These are phyloP conservation scores for Hirtodrosophila duncani DNA, from an alignment of 2,888 invertebrate species.

Conservation along the genomic window DNA sequence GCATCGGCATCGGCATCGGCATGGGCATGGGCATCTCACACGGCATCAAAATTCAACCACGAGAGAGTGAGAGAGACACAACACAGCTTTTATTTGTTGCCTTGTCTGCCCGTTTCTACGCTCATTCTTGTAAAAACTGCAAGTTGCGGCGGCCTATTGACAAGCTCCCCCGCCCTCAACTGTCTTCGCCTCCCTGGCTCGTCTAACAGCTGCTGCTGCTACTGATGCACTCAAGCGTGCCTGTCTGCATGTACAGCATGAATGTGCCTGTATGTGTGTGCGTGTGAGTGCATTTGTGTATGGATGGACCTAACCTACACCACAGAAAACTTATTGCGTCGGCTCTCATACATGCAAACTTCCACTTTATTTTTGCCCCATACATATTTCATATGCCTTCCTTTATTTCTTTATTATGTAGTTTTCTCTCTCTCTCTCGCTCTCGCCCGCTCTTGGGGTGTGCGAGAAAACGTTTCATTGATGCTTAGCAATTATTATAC, in stretches of 20 bases:
- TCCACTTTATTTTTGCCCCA: conserved; percentile 4
- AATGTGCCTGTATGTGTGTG: conserved; percentile 5
- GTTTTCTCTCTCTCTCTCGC: conserved; percentile 30
- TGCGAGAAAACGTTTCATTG: conserved; percentile 45
- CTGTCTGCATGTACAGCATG: conserved; percentile 8
- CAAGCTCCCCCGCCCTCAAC: conserved; percentile 31
- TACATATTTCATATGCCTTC: conserved; percentile 27
- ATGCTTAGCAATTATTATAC: conserved; percentile 17
- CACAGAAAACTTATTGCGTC: conserved; percentile 66
- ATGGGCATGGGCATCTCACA: not conserved
- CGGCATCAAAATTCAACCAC: too few relatives aligned
- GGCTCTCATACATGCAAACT: conserved; percentile 27
- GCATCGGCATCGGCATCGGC: conserved; percentile 3
- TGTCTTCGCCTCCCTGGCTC: conserved; percentile 20
- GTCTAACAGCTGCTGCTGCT: conserved; percentile 6
- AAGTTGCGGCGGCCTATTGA: conserved; percentile 62
- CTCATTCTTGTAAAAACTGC: conserved; percentile 66
- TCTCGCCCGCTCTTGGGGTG: too few relatives aligned
- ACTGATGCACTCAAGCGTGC: conserved; percentile 41
- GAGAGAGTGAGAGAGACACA: too few relatives aligned
- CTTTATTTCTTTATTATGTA: conserved; percentile 25
- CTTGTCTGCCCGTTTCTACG: conserved; percentile 54
- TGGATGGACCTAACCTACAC: conserved; percentile 63
- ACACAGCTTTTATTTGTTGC: conserved; percentile 11
- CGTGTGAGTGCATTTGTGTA: conserved; percentile 14